Evolutionary conservation across 2,797 vertebrate genomes (phyloP), one percentile per base, ranked within the genome.

Genomic region (Tokudaia tokunoshimensis): DNA sequence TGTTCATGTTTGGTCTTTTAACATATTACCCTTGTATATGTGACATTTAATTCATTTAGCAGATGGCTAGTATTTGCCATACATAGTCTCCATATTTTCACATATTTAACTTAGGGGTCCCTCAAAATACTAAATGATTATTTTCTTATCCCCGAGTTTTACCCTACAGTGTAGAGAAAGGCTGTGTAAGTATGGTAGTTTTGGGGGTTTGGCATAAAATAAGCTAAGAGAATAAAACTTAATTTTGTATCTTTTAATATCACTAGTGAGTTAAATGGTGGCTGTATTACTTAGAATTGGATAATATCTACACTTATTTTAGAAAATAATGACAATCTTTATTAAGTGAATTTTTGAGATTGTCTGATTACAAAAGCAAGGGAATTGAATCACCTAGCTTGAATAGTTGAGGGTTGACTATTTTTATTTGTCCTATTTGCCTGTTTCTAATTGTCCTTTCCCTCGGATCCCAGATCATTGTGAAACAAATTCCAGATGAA

Each of bases 101-200:
- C 70, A 52, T 95, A 65, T 29, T 94, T 93, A 92, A 74, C 76
- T 86, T 94, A 92, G 81, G 8, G 11, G 37, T 92, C 76, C 79
- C 59, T 89, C 34, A 83, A 75, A 92, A 94, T 94, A 84, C 37
- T 55, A 91, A 90, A 61, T 89, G 63, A 29, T 88, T 91, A 86
- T n/a, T 94, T 97, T 88, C 94, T 96, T 92, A 95, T 89, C 63
- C 20, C 75, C 85, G 76, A 92, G 79, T 44, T 95, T 95, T 89
- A 91, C 50, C n/a, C 29, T 44, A 84, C 52, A 97, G 57, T 89
- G 80, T 96, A 95, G 85, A 92, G 41, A 96, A 22, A 86, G 78
- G 52, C 63, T 44, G 44, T 98, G 11, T 84, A 97, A 95, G 22
- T 95, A 95, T 92, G 63, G 50, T 89, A 84, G 57, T 37, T 79